A percentile compares a stretch with the other conserved stretches of the same genome.
Evolutionary conservation across 2,888 invertebrate species (phyloP).

Genomic region (Dorcus parallelipipedus): DNA sequence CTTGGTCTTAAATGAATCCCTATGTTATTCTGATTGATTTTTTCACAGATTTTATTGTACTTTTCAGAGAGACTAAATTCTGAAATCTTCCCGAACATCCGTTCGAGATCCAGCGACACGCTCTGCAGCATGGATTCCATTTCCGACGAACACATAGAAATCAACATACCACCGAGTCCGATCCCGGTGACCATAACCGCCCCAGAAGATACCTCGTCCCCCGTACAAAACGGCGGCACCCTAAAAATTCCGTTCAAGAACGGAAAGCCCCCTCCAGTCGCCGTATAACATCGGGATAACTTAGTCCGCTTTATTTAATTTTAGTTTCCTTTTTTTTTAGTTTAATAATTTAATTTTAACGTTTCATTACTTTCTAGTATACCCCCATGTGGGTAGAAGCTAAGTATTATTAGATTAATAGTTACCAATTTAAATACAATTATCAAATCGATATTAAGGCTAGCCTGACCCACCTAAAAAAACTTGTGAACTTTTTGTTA

Average conservation of each 20-base stretch:
- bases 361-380: neutral
- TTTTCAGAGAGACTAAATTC: constrained; percentile 46
- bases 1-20: too few relatives aligned
- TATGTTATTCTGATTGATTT: too few relatives aligned
- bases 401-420: constrained; percentile 1
- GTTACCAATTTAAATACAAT: neutral
- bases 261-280: constrained; percentile 1
- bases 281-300: constrained; percentile 8
- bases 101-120: constrained; percentile 57
- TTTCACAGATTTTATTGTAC: constrained; percentile 9
- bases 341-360: neutral
- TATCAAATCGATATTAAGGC: neutral
- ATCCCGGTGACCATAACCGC: constrained; percentile 49
- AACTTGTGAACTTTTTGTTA: too few relatives aligned
- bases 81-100: constrained; percentile 45
- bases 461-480: too few relatives aligned
- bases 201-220: constrained; percentile 38
- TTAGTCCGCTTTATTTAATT: neutral
- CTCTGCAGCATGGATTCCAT: constrained; percentile 63
- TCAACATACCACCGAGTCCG: constrained; percentile 51
- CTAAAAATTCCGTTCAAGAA: constrained; percentile 9
- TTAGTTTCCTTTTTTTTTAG: neutral
- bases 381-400: neutral
- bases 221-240: constrained; percentile 5
- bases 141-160: constrained; percentile 61